phyloP scores from a whole-genome alignment of 2,888 invertebrate species.

The Gari tellinella region DNA sequence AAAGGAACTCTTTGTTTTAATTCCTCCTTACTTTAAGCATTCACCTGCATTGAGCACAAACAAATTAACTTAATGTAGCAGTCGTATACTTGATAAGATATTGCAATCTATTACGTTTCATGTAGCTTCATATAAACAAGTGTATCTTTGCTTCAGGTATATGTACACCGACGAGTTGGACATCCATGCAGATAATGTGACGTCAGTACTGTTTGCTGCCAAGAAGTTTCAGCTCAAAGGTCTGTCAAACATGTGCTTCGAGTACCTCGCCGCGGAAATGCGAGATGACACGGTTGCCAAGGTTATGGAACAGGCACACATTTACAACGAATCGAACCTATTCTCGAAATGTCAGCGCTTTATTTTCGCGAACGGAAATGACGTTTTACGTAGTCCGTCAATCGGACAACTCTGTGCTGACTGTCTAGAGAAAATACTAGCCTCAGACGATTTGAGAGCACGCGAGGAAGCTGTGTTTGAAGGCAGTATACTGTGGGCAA shows the following conservation, averaged over 20 bases:
- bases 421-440: slow-evolving; percentile 88
- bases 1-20: too few species aligned
- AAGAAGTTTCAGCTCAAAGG: slow-evolving; percentile 63
- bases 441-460: slow-evolving; percentile 89
- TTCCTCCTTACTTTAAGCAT: too few species aligned
- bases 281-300: slow-evolving; percentile 58
- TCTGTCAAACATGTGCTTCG: slow-evolving; percentile 51
- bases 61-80: too few species aligned
- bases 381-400: slow-evolving; percentile 82
- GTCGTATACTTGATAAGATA: too few species aligned
- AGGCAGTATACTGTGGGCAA: slow-evolving; percentile 73
- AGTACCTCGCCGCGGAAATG: slow-evolving; percentile 60
- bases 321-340: slow-evolving; percentile 59
- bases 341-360: slow-evolving; percentile 57
- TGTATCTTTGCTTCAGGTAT: slow-evolving; percentile 48
- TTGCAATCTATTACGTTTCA: too few species aligned
- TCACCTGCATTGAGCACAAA: too few species aligned
- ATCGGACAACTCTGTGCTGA: slow-evolving; percentile 88
- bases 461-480: slow-evolving; percentile 80
- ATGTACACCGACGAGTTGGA: slow-evolving; percentile 65
- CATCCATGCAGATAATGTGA: slow-evolving; percentile 60
- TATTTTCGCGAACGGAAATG: slow-evolving; percentile 41
- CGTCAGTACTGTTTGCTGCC: slow-evolving; percentile 58
- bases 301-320: slow-evolving; percentile 64
- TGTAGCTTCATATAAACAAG: not conserved